Conservation (phyloP, 2,113 vertebrate genomes). For the Lagenorhynchus albirostris region DNA sequence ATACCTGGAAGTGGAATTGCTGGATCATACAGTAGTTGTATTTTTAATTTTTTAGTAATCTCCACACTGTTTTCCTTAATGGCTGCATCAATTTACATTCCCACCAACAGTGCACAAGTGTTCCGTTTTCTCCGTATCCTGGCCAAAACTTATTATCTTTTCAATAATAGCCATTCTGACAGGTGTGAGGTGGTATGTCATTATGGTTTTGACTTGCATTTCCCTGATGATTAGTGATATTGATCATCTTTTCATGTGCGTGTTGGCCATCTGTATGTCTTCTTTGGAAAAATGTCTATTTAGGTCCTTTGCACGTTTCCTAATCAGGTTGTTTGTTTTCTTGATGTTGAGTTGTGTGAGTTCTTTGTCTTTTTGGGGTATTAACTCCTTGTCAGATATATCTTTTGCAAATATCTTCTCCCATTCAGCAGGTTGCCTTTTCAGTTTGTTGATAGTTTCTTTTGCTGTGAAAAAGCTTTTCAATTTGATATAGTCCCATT, state of each 20-base stretch:
- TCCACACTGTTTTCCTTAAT: too few relatives aligned
- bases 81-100: too few relatives aligned
- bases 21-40: too few relatives aligned
- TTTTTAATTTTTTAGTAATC: too few relatives aligned
- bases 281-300: neutral
- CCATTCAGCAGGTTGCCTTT: neutral
- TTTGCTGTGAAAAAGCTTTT: neutral
- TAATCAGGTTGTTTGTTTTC: neutral
- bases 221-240: neutral
- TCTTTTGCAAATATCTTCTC: neutral
- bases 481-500: neutral
- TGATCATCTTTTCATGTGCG: neutral
- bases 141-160: too few relatives aligned
- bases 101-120: too few relatives aligned
- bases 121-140: too few relatives aligned
- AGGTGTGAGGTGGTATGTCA: too few relatives aligned
- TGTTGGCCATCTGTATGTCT: neutral
- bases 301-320: neutral
- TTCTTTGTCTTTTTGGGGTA: neutral
- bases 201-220: neutral
- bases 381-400: neutral
- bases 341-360: neutral
- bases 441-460: neutral
- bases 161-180: too few relatives aligned
- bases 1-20: too few relatives aligned